phyloP scores from a whole-genome alignment of 2,113 vertebrate species.

The Anser brachyrhynchus region DNA sequence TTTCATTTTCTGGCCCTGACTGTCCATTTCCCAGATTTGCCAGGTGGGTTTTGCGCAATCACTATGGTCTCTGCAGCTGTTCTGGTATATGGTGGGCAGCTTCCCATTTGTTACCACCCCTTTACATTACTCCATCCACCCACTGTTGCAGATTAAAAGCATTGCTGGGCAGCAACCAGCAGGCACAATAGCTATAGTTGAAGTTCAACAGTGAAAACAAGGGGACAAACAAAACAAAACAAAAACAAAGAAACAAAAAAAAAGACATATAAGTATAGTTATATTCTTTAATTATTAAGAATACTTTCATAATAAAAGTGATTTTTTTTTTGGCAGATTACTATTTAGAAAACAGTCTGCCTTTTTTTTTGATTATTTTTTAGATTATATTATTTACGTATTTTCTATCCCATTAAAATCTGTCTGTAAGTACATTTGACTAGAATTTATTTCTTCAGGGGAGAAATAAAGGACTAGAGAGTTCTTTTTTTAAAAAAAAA shows the following conservation, averaged over 20 bases:
- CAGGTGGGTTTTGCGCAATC: conserved; percentile 1
- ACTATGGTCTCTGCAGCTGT: background rate
- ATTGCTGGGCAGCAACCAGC: background rate
- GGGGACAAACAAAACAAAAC: background rate
- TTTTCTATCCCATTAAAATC: background rate
- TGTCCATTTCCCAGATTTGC: conserved; percentile 6
- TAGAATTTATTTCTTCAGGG: background rate
- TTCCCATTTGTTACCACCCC: background rate
- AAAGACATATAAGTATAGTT: background rate
- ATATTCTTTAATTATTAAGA: background rate
- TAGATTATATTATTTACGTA: background rate
- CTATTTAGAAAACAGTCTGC: background rate
- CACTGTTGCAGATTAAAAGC: background rate
- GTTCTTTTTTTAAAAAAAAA: background rate
- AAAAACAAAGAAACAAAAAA: too few relatives aligned
- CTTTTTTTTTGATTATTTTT: background rate
- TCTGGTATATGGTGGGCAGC: background rate
- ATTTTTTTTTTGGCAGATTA: background rate
- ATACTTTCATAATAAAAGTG: background rate
- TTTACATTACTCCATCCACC: background rate
- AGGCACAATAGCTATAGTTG: background rate
- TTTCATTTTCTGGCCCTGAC: background rate
- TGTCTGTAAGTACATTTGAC: background rate
- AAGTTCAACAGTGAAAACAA: background rate
- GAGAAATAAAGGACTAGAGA: background rate